phyloP scores from a whole-genome alignment of 2,888 invertebrate genomes.

The Synanthedon vespiformis region DNA sequence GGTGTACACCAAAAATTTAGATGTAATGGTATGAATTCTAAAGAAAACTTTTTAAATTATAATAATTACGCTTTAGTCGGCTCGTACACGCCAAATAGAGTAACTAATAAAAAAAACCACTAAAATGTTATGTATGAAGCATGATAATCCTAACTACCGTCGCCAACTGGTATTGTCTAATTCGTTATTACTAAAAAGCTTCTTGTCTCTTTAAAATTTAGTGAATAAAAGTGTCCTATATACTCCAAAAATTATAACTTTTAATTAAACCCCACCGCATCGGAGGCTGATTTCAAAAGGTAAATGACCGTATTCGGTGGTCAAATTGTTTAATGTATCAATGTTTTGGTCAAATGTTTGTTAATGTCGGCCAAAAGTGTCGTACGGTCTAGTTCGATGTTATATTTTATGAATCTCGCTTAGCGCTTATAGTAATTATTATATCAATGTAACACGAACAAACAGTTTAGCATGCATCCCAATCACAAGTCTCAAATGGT shows the following conservation, averaged over 20 bases:
- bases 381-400: slow-evolving; percentile 54
- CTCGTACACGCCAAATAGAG: slow-evolving; percentile 42
- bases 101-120: slow-evolving; percentile 14
- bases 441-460: neutral
- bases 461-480: slow-evolving; percentile 1
- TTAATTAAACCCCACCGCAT: slow-evolving; percentile 59
- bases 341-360: slow-evolving; percentile 36
- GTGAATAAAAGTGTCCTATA: slow-evolving; percentile 62
- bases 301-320: slow-evolving; percentile 40
- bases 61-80: slow-evolving; percentile 50
- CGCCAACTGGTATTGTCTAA: slow-evolving; percentile 15
- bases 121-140: slow-evolving; percentile 31
- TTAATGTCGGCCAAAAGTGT: slow-evolving; percentile 25
- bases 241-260: slow-evolving; percentile 66
- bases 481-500: neutral
- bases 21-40: slow-evolving; percentile 20
- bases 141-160: slow-evolving; percentile 20
- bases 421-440: slow-evolving; percentile 27
- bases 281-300: slow-evolving; percentile 56
- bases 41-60: slow-evolving; percentile 25
- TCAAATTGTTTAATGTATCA: slow-evolving; percentile 36
- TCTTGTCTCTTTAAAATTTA: slow-evolving; percentile 57
- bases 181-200: slow-evolving; percentile 39
- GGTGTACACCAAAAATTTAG: slow-evolving; percentile 45
- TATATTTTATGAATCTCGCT: slow-evolving; percentile 34